Percentiles rank a stretch among this genome's conserved stretches.
phyloP scores from a whole-genome alignment of 2,113 vertebrate species.

The Elachura formosa region DNA sequence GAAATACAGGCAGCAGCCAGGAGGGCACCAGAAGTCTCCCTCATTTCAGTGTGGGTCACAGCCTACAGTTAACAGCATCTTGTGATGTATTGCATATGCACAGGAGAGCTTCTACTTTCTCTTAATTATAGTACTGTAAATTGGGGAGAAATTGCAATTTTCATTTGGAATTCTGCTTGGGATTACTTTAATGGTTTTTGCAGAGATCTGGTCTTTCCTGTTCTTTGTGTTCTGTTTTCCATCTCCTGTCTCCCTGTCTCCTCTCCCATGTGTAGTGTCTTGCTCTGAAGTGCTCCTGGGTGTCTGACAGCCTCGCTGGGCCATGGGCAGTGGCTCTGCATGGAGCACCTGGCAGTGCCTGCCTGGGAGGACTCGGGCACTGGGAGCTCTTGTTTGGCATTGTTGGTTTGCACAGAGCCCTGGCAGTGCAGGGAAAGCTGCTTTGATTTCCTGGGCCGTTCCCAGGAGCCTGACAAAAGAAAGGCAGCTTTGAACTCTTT shows the following conservation, averaged over 20 bases:
- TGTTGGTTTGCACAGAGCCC: not conserved
- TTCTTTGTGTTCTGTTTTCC: not conserved
- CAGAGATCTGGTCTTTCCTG: not conserved
- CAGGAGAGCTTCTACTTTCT: not conserved
- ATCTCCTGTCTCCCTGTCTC: not conserved
- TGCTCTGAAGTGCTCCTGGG: not conserved
- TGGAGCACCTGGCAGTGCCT: not conserved
- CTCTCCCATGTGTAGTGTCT: not conserved
- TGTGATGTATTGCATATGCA: not conserved
- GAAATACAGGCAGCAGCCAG: not conserved
- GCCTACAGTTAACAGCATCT: not conserved
- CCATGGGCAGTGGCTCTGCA: not conserved
- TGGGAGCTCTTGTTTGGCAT: not conserved
- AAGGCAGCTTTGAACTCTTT: not conserved
- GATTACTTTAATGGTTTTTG: not conserved
- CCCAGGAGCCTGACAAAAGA: slow-evolving; percentile 25
- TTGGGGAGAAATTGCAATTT: fast-evolving
- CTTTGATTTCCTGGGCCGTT: not conserved
- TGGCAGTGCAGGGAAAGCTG: not conserved
- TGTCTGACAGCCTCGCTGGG: not conserved
- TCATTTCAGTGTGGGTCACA: not conserved
- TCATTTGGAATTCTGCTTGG: not conserved
- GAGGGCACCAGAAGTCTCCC: not conserved
- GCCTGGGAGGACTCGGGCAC: not conserved
- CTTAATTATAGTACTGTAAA: not conserved